Evolutionary conservation across 2,113 vertebrate species (phyloP).

Genomic region (Brachirus orientalis): DNA sequence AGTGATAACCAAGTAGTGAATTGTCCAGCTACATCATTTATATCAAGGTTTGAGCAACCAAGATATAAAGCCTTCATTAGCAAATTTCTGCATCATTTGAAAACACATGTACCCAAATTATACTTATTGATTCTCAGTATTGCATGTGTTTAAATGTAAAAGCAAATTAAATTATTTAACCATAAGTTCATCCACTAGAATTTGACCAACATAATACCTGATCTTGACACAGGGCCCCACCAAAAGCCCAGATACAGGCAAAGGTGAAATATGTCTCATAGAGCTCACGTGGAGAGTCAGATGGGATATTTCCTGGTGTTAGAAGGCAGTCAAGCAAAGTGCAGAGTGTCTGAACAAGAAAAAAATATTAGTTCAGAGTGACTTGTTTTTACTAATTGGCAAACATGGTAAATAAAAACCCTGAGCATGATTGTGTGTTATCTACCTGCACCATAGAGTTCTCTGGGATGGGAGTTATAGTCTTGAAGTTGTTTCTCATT

Average conservation of each 20-base stretch:
- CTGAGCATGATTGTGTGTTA: slow-evolving; percentile 7
- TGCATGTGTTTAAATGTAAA: no score
- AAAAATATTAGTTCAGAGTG: slow-evolving; percentile 1
- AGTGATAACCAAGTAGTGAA: background rate
- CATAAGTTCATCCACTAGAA: background rate
- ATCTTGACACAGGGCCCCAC: slow-evolving; percentile 83
- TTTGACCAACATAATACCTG: slow-evolving; percentile 66
- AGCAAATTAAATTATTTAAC: no score
- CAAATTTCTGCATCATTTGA: no score
- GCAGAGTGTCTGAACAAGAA: slow-evolving; percentile 77
- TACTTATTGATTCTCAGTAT: no score
- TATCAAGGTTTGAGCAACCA: background rate
- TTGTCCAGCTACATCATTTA: background rate
- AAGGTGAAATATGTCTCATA: slow-evolving; percentile 86
- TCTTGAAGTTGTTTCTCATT: slow-evolving; percentile 81
- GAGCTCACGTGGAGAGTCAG: slow-evolving; percentile 82
- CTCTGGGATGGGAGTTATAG: slow-evolving; percentile 81
- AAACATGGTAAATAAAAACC: background rate
- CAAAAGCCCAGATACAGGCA: slow-evolving; percentile 84
- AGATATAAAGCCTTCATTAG: background rate
- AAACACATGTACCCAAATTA: background rate
- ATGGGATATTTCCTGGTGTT: slow-evolving; percentile 82
- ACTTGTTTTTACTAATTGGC: slow-evolving; percentile 1
- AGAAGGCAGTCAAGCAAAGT: slow-evolving; percentile 84
- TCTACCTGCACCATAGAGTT: slow-evolving; percentile 80